Evolutionary conservation across 2,888 invertebrate genomes (phyloP), one percentile per base, ranked within the genome.

Genomic region (Trissolcus japonicus): DNA sequence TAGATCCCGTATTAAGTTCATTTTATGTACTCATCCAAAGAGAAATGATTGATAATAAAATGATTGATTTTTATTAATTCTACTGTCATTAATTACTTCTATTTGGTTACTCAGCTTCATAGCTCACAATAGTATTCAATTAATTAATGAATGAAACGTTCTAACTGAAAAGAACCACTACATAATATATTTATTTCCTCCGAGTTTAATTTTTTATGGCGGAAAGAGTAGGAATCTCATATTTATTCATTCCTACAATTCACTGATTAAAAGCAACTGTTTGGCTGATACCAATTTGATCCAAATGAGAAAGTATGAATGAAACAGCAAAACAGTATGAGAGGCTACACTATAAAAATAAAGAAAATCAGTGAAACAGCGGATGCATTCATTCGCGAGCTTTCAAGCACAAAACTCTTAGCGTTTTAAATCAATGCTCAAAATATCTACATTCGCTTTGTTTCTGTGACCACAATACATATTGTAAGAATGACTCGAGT

Each of bases 401-500:
- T 83, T 83, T 84, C 82, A 83, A 69, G 73, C 59, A 60, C 79
- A 80, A 82, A 84, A 83, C 80, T 35, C 35, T 80, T 79, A 78
- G 80, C 80, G 78, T 79, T 35, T 83, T 83, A 81, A 78, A 80
- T 80, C 81, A 83, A 83, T 79, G 82, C 81, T 82, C 78, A 80
- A 80, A 84, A 84, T 82, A 83, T 82, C 80, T 81, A 81, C 35
- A 82, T 80, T 81, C 72, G 59, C 40, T 73, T 67, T 59, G 19
- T 78, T 69, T 79, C 74, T 83, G 77, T 82, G 80, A 81, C 81
- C 80, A 80, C 80, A 81, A 84, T 82, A 81, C 80, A 82, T 81
- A 79, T 82, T 80, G 80, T 81, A 81, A 85, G 82, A 82, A 84
- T 81, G 62, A 80, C 62, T 80, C 80, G 81, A 84, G 85, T 85